Evolutionary conservation across 2,113 vertebrate genomes (phyloP).

Genomic region (Crotalus horridus): DNA sequence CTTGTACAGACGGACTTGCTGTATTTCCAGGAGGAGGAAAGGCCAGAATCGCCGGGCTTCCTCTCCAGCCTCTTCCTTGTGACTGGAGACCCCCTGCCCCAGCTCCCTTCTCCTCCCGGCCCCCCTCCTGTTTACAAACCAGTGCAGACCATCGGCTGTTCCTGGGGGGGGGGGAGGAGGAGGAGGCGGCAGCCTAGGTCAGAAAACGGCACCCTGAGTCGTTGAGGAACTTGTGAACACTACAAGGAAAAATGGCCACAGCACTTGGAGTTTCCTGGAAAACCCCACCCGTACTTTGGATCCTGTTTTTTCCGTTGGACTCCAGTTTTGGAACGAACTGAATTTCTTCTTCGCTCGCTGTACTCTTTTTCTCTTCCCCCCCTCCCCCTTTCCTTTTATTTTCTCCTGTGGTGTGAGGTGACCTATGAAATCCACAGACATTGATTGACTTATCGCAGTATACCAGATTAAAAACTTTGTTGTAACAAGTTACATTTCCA

Average conservation of each 20-base stretch:
- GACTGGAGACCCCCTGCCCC: slow-evolving; percentile 50
- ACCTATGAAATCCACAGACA: slow-evolving; percentile 81
- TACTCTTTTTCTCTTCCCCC: slow-evolving; percentile 34
- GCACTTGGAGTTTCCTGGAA: slow-evolving; percentile 62
- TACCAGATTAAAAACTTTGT: slow-evolving; percentile 65
- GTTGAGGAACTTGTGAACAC: slow-evolving; percentile 66
- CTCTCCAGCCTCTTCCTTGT: slow-evolving; percentile 19
- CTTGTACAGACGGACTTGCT: slow-evolving; percentile 54
- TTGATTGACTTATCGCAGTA: slow-evolving; percentile 77
- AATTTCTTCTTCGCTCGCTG: slow-evolving; percentile 67
- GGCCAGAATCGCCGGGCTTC: slow-evolving; percentile 8
- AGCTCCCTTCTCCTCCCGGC: slow-evolving; percentile 39
- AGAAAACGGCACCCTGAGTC: slow-evolving; percentile 50
- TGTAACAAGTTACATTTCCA: slow-evolving; percentile 75
- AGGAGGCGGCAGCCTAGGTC: slow-evolving; percentile 57
- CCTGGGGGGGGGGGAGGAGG: slow-evolving; percentile 51
- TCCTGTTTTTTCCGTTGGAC: slow-evolving; percentile 68
- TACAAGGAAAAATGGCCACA: slow-evolving; percentile 52
- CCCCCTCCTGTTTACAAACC: slow-evolving; percentile 35
- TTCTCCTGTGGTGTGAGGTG: slow-evolving; percentile 84
- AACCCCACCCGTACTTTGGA: slow-evolving; percentile 65
- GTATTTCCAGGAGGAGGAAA: slow-evolving; percentile 42
- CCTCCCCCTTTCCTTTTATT: slow-evolving; percentile 70
- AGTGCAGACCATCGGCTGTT: slow-evolving; percentile 54
- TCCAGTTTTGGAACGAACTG: slow-evolving; percentile 64